These are phyloP conservation scores for Germaria angustata DNA, from an alignment of 2,888 invertebrate species.

Conservation along the genomic window DNA sequence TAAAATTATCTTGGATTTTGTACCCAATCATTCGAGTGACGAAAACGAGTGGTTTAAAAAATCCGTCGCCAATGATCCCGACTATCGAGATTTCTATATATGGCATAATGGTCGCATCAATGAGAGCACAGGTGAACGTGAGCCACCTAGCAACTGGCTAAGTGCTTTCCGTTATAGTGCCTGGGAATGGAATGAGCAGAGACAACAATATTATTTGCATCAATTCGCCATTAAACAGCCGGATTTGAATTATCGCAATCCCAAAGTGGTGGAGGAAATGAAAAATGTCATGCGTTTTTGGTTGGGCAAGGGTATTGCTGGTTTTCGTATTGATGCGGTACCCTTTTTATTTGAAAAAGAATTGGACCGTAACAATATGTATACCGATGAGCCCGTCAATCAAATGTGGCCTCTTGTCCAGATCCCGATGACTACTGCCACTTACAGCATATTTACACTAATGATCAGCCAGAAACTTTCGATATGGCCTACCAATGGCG, in stretches of 20 bases:
- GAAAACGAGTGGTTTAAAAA: slow-evolving; percentile 90
- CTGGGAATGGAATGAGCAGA: slow-evolving; percentile 83
- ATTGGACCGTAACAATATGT: slow-evolving; percentile 74
- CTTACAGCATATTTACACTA: slow-evolving; percentile 83
- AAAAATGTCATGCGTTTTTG: slow-evolving; percentile 86
- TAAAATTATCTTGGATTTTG: slow-evolving; percentile 80
- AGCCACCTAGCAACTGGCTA: slow-evolving; percentile 82
- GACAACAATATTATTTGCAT: slow-evolving; percentile 84
- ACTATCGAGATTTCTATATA: slow-evolving; percentile 87
- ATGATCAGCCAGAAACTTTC: slow-evolving; percentile 82
- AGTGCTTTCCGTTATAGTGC: slow-evolving; percentile 82
- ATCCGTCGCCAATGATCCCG: slow-evolving; percentile 83
- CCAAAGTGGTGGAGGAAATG: slow-evolving; percentile 81
- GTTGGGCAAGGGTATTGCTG: slow-evolving; percentile 89
- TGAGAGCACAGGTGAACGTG: slow-evolving; percentile 75
- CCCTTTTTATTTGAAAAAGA: slow-evolving; percentile 79
- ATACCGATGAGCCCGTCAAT: slow-evolving; percentile 81
- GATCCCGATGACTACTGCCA: slow-evolving; percentile 82
- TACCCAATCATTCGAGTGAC: slow-evolving; percentile 85
- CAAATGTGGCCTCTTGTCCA: slow-evolving; percentile 76
- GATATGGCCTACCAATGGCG: slow-evolving; percentile 83
- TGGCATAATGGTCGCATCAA: slow-evolving; percentile 83
- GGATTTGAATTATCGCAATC: slow-evolving; percentile 84
- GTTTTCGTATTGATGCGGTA: slow-evolving; percentile 87
- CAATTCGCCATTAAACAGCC: slow-evolving; percentile 84